Evolutionary conservation across 2,797 vertebrate species (phyloP).

Genomic region (Argentina silus): DNA sequence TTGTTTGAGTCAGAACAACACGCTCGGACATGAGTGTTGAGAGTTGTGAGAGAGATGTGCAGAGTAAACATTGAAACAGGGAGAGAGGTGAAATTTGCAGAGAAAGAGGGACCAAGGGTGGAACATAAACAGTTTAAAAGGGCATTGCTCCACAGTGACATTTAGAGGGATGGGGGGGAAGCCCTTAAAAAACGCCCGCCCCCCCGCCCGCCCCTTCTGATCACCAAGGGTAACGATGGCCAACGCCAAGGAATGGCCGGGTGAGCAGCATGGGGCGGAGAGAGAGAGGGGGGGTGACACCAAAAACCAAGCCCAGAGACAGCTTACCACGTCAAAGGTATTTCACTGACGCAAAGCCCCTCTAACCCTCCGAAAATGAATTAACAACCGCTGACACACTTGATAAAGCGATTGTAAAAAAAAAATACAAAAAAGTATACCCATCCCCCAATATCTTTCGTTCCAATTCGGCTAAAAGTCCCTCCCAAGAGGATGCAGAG

Average conservation of each 20-base stretch:
- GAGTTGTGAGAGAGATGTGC: slow-evolving; percentile 30
- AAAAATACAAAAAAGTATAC: neutral
- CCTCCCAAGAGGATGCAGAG: neutral
- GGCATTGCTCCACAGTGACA: slow-evolving; percentile 71
- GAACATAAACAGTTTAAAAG: slow-evolving; percentile 75
- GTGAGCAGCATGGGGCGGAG: slow-evolving; percentile 64
- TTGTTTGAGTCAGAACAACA: slow-evolving; percentile 15
- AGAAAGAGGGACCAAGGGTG: slow-evolving; percentile 49
- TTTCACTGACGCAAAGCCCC: slow-evolving; percentile 65
- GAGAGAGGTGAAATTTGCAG: slow-evolving; percentile 58
- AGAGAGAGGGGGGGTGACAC: slow-evolving; percentile 34
- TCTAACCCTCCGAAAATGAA: slow-evolving; percentile 39
- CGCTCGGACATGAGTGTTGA: neutral
- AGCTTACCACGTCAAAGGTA: slow-evolving; percentile 63
- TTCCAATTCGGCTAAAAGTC: neutral
- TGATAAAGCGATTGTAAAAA: neutral
- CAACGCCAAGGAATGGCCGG: slow-evolving; percentile 72
- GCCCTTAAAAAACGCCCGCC: slow-evolving; percentile 45
- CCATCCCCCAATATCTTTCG: neutral
- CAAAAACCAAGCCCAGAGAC: slow-evolving; percentile 67
- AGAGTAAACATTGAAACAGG: slow-evolving; percentile 60
- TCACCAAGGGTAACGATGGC: slow-evolving; percentile 77
- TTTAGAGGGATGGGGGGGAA: slow-evolving; percentile 62
- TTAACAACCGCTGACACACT: slow-evolving; percentile 24
- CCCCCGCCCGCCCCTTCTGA: slow-evolving; percentile 48